Evolutionary conservation across 2,888 invertebrate genomes (phyloP).

Genomic region (Notodonta ziczac): DNA sequence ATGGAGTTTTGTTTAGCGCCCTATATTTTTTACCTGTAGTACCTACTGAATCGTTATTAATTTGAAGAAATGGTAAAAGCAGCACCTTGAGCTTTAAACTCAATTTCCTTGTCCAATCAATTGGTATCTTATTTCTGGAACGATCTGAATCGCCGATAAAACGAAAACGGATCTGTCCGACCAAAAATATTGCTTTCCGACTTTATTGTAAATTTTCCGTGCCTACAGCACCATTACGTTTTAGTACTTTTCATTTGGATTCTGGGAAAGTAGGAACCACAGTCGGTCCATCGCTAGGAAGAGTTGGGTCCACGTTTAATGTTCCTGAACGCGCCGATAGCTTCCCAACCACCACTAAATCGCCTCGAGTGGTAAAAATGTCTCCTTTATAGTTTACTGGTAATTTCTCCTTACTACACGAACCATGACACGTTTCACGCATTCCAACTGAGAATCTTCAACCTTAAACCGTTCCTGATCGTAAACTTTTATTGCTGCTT

Average conservation of each 20-base stretch:
- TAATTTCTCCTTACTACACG: conserved; percentile 47
- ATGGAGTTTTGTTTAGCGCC: neutral
- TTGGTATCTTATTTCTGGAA: neutral
- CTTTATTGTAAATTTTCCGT: conserved; percentile 25
- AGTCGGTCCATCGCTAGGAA: conserved; percentile 48
- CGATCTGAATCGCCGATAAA: conserved; percentile 27
- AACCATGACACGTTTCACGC: conserved; percentile 40
- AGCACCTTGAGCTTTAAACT: neutral
- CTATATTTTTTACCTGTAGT: too few species aligned
- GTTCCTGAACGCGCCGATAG: conserved; percentile 58
- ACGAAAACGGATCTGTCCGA: conserved; percentile 30
- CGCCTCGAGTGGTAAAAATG: conserved; percentile 35
- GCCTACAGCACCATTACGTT: conserved; percentile 46
- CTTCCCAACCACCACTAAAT: conserved; percentile 42
- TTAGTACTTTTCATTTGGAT: conserved; percentile 46
- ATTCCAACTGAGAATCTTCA: conserved; percentile 30
- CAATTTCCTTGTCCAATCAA: neutral
- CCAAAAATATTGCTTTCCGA: conserved; percentile 33
- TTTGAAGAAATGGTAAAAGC: too few species aligned
- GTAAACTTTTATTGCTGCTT: conserved; percentile 26
- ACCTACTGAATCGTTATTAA: too few species aligned
- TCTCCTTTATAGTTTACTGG: conserved; percentile 39
- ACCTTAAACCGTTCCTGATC: conserved; percentile 23
- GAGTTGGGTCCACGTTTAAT: conserved; percentile 59
- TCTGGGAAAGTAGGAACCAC: conserved; percentile 32